Conservation (phyloP, 2,797 vertebrate species). For the Syngnathus rostellatus region DNA sequence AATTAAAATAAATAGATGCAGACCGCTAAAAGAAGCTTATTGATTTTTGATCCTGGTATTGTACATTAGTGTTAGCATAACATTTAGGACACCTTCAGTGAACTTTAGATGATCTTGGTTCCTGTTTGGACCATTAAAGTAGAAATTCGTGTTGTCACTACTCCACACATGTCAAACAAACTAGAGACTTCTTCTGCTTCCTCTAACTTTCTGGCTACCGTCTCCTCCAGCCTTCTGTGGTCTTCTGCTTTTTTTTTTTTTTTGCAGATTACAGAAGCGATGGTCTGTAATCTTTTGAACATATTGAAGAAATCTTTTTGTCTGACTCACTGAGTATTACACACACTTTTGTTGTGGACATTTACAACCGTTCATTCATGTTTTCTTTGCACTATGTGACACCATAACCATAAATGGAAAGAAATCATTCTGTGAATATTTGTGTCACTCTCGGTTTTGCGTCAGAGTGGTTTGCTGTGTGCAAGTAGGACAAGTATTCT, state of each 20-base stretch:
- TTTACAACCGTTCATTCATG: neutral
- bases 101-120: neutral
- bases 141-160: neutral
- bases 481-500: neutral
- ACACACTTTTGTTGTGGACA: neutral
- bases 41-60: neutral
- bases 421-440: neutral
- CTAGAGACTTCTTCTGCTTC: neutral
- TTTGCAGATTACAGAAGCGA: neutral
- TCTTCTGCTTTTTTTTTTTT: neutral
- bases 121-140: neutral
- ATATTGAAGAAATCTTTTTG: neutral
- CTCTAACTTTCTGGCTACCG: neutral
- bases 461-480: neutral
- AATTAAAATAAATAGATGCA: neutral
- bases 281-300: neutral
- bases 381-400: neutral
- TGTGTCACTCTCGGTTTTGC: neutral
- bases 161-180: neutral
- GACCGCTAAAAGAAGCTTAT: neutral
- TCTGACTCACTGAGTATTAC: neutral
- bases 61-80: neutral
- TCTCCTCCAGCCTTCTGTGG: neutral
- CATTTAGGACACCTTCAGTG: neutral
- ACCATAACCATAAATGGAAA: neutral